Percentiles rank a stretch among this genome's conserved stretches.
phyloP scores from a whole-genome alignment of 92 coral and sea anemone genomes.

The Siderastrea siderea region DNA sequence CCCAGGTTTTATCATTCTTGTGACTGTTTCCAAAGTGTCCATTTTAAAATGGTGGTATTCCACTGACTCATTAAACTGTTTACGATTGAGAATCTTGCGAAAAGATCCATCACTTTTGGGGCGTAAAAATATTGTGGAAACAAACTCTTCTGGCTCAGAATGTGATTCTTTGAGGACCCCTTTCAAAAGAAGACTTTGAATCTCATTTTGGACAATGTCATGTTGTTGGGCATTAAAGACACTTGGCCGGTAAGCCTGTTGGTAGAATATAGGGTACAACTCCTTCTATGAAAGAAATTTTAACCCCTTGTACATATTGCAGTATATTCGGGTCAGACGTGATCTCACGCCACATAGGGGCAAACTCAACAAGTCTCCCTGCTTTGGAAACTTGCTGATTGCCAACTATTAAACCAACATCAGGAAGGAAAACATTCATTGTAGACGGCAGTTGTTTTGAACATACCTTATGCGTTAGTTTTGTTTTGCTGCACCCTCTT shows the following conservation, averaged over 20 bases:
- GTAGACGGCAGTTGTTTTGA: background rate
- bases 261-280: constrained; percentile 28
- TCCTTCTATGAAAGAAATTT: constrained; percentile 54
- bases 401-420: constrained; percentile 21
- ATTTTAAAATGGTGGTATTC: constrained; percentile 77
- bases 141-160: constrained; percentile 54
- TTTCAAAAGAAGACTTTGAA: constrained; percentile 44
- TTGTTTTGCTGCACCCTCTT: constrained; percentile 26
- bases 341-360: constrained; percentile 49
- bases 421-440: constrained; percentile 6
- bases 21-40: constrained; percentile 71
- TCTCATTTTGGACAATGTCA: constrained; percentile 54
- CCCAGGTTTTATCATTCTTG: constrained; percentile 65
- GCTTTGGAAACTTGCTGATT: constrained; percentile 55
- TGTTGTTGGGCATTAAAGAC: constrained; percentile 54
- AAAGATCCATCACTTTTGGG: constrained; percentile 71
- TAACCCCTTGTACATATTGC: constrained; percentile 65
- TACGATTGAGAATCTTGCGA: constrained; percentile 70
- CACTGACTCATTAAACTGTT: constrained; percentile 59
- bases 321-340: constrained; percentile 50
- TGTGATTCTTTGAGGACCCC: constrained; percentile 35
- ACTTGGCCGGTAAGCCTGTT: constrained; percentile 50
- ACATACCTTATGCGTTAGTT: constrained; percentile 1
- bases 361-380: constrained; percentile 42
- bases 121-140: constrained; percentile 68